These are phyloP conservation scores for Microtus oregoni DNA, from an alignment of 2,113 vertebrate species.

Conservation along the genomic window DNA sequence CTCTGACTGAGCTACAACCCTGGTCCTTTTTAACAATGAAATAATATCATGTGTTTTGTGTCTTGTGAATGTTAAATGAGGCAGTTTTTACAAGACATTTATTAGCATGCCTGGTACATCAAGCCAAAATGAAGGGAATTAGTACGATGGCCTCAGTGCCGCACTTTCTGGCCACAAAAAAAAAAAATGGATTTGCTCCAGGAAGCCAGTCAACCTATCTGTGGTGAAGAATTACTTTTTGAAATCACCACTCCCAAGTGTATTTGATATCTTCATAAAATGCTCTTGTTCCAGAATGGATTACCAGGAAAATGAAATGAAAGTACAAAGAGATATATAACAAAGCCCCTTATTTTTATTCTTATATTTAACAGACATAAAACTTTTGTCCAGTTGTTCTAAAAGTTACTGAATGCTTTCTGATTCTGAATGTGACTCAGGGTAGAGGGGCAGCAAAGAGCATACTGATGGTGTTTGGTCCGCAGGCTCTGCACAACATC, in stretches of 20 bases:
- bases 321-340: slow-evolving; percentile 29
- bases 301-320: slow-evolving; percentile 8
- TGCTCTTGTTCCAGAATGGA: background rate
- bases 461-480: background rate
- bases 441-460: background rate
- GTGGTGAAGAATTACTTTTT: slow-evolving; percentile 7
- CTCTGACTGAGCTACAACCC: background rate
- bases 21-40: background rate
- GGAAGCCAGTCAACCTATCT: background rate
- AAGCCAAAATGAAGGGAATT: background rate
- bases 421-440: background rate
- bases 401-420: background rate
- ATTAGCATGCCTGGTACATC: background rate
- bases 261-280: background rate
- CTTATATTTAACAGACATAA: background rate
- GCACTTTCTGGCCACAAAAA: background rate
- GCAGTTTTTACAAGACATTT: background rate
- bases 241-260: background rate
- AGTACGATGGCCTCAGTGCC: background rate
- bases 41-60: background rate
- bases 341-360: slow-evolving; percentile 14
- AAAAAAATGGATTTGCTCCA: background rate
- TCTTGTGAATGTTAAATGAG: slow-evolving; percentile 45
- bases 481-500: background rate
- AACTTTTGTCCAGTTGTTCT: background rate